phyloP scores from a whole-genome alignment of 2,113 vertebrate genomes.

The Cyanocitta stelleri region DNA sequence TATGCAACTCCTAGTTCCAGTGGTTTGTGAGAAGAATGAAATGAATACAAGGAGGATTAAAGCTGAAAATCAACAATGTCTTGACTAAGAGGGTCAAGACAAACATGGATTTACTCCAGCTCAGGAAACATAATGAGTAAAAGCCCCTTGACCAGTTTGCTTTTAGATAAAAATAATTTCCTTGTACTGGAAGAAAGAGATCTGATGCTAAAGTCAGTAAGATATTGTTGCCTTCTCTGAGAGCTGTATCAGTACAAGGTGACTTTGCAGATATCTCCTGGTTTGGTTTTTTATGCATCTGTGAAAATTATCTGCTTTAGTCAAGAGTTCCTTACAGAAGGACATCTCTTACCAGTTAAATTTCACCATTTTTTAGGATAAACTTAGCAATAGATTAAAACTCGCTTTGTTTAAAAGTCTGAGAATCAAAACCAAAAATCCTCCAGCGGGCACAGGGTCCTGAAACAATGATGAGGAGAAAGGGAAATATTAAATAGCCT shows the following conservation, averaged over 20 bases:
- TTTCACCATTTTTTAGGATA: not conserved
- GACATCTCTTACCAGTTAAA: not conserved
- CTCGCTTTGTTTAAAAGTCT: not conserved
- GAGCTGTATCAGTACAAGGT: not conserved
- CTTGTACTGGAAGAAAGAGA: not conserved
- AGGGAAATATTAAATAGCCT: not conserved
- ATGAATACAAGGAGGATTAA: not conserved
- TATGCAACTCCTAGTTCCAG: constrained; percentile 8
- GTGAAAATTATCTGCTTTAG: not conserved
- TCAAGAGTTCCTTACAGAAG: not conserved
- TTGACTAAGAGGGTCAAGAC: not conserved
- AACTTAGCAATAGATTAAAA: not conserved
- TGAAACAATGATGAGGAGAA: not conserved
- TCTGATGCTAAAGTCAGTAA: not conserved
- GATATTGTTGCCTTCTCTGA: not conserved
- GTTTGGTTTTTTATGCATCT: not conserved
- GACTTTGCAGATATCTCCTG: not conserved
- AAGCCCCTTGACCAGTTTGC: not conserved
- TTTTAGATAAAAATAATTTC: not conserved
- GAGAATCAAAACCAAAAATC: not conserved
- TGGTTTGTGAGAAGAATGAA: not conserved
- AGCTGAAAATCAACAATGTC: not conserved
- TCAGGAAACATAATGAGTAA: not conserved
- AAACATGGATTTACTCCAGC: not conserved
- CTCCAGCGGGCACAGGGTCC: not conserved